Evolutionary conservation across 2,888 invertebrate genomes (phyloP).

Genomic region (Acleris holmiana): DNA sequence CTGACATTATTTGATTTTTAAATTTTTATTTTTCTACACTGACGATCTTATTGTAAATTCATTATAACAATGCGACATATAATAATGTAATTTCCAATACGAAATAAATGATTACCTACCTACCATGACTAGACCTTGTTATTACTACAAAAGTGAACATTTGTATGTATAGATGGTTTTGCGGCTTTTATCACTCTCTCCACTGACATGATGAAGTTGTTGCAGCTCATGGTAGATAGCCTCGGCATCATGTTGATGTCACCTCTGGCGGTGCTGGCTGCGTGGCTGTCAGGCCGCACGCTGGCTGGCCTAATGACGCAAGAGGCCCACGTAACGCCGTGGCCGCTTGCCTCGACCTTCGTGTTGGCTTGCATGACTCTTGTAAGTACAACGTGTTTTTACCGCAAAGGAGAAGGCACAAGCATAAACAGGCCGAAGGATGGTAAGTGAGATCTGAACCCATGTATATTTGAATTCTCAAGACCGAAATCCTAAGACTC

Average conservation of each 20-base stretch:
- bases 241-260: constrained; percentile 79
- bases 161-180: too few species aligned
- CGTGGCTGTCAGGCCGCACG: constrained; percentile 74
- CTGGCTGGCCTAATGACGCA: constrained; percentile 73
- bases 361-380: constrained; percentile 78
- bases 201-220: constrained; percentile 21
- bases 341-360: constrained; percentile 78
- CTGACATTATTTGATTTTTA: too few species aligned
- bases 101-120: too few species aligned
- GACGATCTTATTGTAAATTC: too few species aligned
- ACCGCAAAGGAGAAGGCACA: neutral
- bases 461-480: too few species aligned
- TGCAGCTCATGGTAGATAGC: constrained; percentile 75
- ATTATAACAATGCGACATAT: too few species aligned
- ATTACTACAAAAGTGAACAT: too few species aligned
- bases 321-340: constrained; percentile 65
- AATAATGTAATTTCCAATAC: too few species aligned
- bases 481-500: too few species aligned
- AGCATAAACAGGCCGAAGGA: neutral
- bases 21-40: too few species aligned
- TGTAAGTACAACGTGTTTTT: constrained; percentile 55
- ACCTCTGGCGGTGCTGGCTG: constrained; percentile 73
- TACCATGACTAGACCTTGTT: too few species aligned
- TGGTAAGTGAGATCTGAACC: neutral
- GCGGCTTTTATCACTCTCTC: too few species aligned